These are phyloP conservation scores for Morone saxatilis DNA, from an alignment of 2,113 vertebrate species.

Conservation along the genomic window DNA sequence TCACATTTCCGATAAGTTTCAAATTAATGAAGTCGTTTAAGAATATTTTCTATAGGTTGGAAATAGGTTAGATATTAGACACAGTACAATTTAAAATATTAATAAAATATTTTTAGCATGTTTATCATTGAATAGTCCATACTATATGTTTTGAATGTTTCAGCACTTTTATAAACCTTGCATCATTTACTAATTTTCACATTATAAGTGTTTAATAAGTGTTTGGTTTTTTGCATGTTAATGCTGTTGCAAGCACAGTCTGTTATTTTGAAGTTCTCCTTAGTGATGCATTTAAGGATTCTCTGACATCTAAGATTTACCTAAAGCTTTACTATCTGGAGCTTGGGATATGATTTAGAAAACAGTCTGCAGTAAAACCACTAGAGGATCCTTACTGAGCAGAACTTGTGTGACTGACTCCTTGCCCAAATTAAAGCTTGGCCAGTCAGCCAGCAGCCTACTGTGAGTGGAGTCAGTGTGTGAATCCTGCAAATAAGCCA, in stretches of 20 bases:
- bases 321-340: neutral
- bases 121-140: neutral
- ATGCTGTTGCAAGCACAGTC: too few relatives aligned
- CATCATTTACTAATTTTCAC: too few relatives aligned
- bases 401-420: neutral
- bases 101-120: too few relatives aligned
- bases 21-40: neutral
- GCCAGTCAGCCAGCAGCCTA: neutral
- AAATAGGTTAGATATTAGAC: neutral
- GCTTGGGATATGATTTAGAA: neutral
- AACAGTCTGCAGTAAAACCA: neutral
- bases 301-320: neutral
- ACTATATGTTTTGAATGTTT: neutral
- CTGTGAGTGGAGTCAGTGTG: constrained; percentile 23
- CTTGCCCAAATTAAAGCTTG: constrained; percentile 8
- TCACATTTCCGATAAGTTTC: neutral
- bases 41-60: neutral
- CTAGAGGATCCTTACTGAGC: too few relatives aligned
- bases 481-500: constrained; percentile 42
- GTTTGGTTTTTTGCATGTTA: too few relatives aligned
- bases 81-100: neutral
- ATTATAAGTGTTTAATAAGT: too few relatives aligned
- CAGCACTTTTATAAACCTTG: too few relatives aligned
- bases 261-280: too few relatives aligned
- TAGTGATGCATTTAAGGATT: neutral